Evolutionary conservation across 1,140 invertebrate genomes (phyloP), one percentile per base, ranked within the genome.

Genomic region (Saccostrea cuccullata): DNA sequence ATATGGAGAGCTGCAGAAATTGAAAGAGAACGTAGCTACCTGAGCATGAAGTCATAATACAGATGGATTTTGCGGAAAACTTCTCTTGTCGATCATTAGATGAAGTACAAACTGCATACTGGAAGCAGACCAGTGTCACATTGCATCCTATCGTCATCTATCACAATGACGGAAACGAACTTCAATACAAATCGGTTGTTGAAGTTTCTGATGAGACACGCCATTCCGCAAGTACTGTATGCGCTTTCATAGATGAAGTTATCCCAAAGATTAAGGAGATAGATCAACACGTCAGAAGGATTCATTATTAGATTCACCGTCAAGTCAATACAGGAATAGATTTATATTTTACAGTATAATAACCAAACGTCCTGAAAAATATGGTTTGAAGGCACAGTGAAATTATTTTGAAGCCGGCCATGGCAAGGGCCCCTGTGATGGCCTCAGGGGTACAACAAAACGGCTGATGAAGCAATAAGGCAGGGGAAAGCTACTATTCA

Each of bases 351-450:
- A 84, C 56, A 30, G 70, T 15, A 64, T 91, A 12, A 64, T 91
- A 12, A 36, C 82, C 6, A 8, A 83, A 15, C 86, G 83, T 70
- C 26, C 17, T 30, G 47, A 23, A 30, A 23, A 73, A 1, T 86
- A 67, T 82, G 67, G 64, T 20, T 13, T 85, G 20, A 85, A 82
- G 73, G 86, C 91, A 8, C 26, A 11, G 2, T 90, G 87, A 88
- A 85, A 91, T 30, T 89, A 86, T n/a, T 90, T 91, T 36, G 89
- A 91, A 55, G 88, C 77, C 11, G 87, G 91, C 2, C 91, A 91
- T 60, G 88, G 89, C 30, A 92, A 92, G 67, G 91, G 91, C 4
- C 90, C 89, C 23, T 92, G 91, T 85, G 89, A 92, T 58, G 91
- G 90, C 6, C 67, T 91, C 26, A 90, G 90, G 20, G 91, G 89